Evolutionary conservation across 2,797 vertebrate species (phyloP), one percentile per base, ranked within the genome.

Genomic region (Knipowitschia caucasica): DNA sequence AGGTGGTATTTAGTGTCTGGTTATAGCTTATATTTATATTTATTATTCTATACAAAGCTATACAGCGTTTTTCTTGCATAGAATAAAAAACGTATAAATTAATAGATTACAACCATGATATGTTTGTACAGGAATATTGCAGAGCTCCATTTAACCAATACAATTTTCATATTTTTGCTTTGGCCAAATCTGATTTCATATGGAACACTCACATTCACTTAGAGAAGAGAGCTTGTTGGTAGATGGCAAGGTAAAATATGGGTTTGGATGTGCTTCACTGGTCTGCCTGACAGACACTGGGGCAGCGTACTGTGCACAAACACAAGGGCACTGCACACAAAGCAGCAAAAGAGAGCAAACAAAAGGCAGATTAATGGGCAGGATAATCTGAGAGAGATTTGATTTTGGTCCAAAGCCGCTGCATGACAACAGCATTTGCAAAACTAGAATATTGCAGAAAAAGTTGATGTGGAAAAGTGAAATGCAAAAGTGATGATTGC

Each of bases 321-420:
- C 30, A 30, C 12, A 42, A 25, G 64, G 56, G 46, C 50, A 56
- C 50, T 27, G 52, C 49, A 39, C 61, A 64, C 60, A 65, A 70
- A 59, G 74, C 44, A 52, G 49, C 60, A 69, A 69, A 53, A 74
- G 65, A 77, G 72, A 72, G 59, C 64, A 76, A 80, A 84, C 80
- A 85, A 87, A 75, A 75, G 62, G 61, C 64, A 75, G 79, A 87
- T 83, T 81, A 83, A 80, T 76, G 61, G 62, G 18, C 11, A 44
- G 72, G 63, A 78, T 78, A 67, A 79, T 77, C 64, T 44, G 65
- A 80, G 72, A 45, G 47, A 76, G 73, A 79, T 75, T 69, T 75
- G 59, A 72, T 54, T 65, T 71, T 66, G 49, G 49, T 51, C 50
- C 59, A 51, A 73, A 51, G 53, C 45, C 49, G 62, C 26, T 50